Conservation (phyloP, 2,113 vertebrate genomes). For the Mugil cephalus region DNA sequence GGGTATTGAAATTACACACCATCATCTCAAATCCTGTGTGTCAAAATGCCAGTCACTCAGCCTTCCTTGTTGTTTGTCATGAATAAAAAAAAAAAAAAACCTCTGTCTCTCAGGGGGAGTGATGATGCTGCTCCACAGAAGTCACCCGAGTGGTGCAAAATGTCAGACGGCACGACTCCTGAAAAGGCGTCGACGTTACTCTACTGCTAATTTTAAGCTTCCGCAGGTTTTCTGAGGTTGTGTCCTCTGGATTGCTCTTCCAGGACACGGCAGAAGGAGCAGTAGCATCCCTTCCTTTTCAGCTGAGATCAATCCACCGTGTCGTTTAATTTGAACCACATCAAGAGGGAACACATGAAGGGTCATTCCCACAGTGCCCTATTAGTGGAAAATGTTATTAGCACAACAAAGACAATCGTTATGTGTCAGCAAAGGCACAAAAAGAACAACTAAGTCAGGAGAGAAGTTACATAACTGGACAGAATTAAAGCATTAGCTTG, state of each 20-base stretch:
- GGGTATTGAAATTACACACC: constrained; percentile 4
- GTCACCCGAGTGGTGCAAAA: constrained; percentile 7
- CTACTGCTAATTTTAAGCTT: constrained; percentile 33
- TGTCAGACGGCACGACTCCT: constrained; percentile 42
- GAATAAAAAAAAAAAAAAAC: constrained; percentile 5
- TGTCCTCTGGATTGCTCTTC: constrained; percentile 12
- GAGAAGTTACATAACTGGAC: constrained; percentile 22
- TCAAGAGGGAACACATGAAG: constrained; percentile 46
- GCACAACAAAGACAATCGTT: constrained; percentile 39
- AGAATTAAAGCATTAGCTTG: constrained; percentile 10
- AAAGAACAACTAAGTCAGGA: constrained; percentile 6
- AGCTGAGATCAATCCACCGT: constrained; percentile 32
- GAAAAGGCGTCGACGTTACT: constrained; percentile 21
- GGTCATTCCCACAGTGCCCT: constrained; percentile 53
- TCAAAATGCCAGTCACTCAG: neutral
- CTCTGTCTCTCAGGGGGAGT: neutral
- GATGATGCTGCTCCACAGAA: neutral
- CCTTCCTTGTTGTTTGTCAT: neutral
- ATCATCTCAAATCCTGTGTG: constrained; percentile 3
- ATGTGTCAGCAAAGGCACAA: constrained; percentile 26
- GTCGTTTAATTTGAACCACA: constrained; percentile 63
- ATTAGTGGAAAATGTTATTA: constrained; percentile 51
- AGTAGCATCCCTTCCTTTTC: constrained; percentile 23
- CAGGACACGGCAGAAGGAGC: constrained; percentile 31
- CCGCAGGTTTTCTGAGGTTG: constrained; percentile 52